Evolutionary conservation across 2,113 vertebrate species (phyloP), one percentile per base, ranked within the genome.

Genomic region (Aepyceros melampus): DNA sequence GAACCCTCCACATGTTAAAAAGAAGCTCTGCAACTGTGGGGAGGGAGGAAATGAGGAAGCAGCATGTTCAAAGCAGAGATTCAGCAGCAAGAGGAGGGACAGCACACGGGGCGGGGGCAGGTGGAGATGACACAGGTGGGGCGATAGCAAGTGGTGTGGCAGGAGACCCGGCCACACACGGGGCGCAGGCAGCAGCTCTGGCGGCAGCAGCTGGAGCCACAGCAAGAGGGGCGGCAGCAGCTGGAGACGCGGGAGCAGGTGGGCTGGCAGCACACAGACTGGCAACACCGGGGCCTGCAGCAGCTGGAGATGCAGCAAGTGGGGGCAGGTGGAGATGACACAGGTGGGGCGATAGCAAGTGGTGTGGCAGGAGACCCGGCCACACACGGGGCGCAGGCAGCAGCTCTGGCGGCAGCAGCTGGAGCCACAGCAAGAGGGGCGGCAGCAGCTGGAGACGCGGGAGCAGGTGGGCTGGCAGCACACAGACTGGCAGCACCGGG

Each of bases 101-200:
- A 1, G 92, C 96, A 96, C 83, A 82, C 60, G 71, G 92, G 97
- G 29, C 33, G 78, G 53, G 91, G 94, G 16, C 97, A 98, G 88
- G 94, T 95, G 45, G 84, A 87, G 92, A 95, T 88, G 85, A 64
- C 29, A 33, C 62, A 64, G 29, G 31, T 55, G 53, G 83, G 56
- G 1, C n/a, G 49, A 36, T 93, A 94, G 83, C 91, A 96, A 11
- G 94, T 19, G 60, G 51, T 86, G 23, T 71, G 83, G 47, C 94
- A 97, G 84, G 55, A 91, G n/a, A 60, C 85, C 45, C 49, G 62
- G 45, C 96, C 83, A 29, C 95, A 97, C 49, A 33, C 36, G 13
- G 91, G 91, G 15, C 5, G 29, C 13, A 78, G 74, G 49, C 82
- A 67, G 25, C n/a, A 78, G 49, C 49, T 51, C 33, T 21, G 36